Base-by-base conservation (phyloP, 2,797 vertebrate genomes). In the Crossoptilon crossoptilon region DNA sequence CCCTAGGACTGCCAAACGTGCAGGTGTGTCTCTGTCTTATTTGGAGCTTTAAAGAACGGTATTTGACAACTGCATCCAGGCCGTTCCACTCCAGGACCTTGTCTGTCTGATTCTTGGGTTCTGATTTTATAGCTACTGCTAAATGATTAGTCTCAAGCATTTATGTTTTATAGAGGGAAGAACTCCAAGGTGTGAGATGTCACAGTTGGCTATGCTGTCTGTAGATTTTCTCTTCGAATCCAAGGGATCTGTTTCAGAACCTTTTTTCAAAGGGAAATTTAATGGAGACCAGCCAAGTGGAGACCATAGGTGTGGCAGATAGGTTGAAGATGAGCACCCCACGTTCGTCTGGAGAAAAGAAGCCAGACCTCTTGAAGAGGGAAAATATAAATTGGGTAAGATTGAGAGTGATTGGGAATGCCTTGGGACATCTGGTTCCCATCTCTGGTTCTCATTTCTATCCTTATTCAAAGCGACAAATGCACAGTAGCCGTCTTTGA, bases 401-500 rank as follows among this genome's bases (percentile, higher is more conserved):
- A 84, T 74, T 88, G 78, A 92, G 87, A 92, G 81, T 87, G 87
- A 91, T 81, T 93, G 68, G 86, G 88, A 96, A 91, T 97, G 91
- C 91, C 67, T 73, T 66, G 58, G 90, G 92, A 96, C 97, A 97
- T 97, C 96, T 97, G 96, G 92, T 96, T 97, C 86, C 83, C 87
- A 95, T 97, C 94, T 95, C 94, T 96, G 90, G 81, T 91, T 96
- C 79, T 95, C 91, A 93, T 97, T 96, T 97, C 94, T 95, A 79
- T 80, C 91, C 85, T 96, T 95, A 97, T 95, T 96, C 92, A 96
- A 97, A 97, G 91, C 3, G 63, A 96, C 96, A 96, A 96, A 95
- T 88, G 84, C 95, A 95, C 94, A 89, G 94, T 96, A 93, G 93
- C 95, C 91, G 94, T 84, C 94, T 96, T 81, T 85, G 91, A 95